These are phyloP conservation scores for Platichthys stellatus DNA, from an alignment of 2,113 vertebrate genomes.

Conservation along the genomic window DNA sequence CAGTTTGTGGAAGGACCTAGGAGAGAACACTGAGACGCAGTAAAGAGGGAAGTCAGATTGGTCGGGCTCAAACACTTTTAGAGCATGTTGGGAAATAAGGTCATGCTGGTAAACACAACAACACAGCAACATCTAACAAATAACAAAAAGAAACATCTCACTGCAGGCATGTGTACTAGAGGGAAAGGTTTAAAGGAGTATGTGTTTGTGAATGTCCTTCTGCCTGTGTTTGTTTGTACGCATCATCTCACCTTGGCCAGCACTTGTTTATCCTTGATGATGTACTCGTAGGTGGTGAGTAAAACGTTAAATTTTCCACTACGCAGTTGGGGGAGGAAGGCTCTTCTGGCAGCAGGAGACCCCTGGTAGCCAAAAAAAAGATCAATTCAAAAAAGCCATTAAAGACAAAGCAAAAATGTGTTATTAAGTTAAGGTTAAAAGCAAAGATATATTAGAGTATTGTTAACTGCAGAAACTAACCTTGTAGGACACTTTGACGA, in stretches of 20 bases:
- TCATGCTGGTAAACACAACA: slow-evolving; percentile 16
- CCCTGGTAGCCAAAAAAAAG: slow-evolving; percentile 78
- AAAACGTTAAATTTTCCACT: slow-evolving; percentile 97
- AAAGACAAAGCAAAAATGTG: not conserved
- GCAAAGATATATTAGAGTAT: not conserved
- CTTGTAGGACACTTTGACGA: slow-evolving; percentile 98
- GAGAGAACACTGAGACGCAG: slow-evolving; percentile 71
- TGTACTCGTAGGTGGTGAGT: slow-evolving; percentile 96
- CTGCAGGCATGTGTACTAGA: not conserved
- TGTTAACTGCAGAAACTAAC: slow-evolving; percentile 63
- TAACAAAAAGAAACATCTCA: not conserved
- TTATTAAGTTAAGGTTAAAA: not conserved
- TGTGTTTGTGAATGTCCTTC: not conserved
- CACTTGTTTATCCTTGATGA: slow-evolving; percentile 99
- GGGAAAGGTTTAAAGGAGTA: not conserved
- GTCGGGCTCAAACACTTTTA: slow-evolving; percentile 28
- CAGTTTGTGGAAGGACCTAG: slow-evolving; percentile 68
- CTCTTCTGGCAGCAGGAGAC: slow-evolving; percentile 92
- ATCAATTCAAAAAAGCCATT: not conserved
- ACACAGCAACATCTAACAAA: not conserved
- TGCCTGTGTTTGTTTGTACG: slow-evolving; percentile 4
- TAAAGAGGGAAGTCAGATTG: slow-evolving; percentile 59
- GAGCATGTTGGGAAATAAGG: slow-evolving; percentile 26
- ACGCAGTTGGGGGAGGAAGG: slow-evolving; percentile 92
- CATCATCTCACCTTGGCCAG: slow-evolving; percentile 94